Conservation (phyloP, 1,140 invertebrate species). For the Arctopsyche grandis region DNA sequence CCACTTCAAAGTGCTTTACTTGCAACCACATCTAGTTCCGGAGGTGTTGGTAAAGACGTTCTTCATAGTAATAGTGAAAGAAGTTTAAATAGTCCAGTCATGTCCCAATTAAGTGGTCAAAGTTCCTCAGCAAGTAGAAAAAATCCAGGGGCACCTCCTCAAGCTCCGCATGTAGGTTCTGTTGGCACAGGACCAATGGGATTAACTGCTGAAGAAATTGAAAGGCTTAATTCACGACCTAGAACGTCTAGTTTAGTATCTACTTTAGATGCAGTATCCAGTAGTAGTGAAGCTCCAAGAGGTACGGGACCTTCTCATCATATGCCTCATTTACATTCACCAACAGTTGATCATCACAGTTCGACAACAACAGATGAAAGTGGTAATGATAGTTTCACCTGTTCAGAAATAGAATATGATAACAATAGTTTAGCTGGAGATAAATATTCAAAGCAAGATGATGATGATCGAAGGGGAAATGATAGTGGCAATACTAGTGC, state of each 20-base stretch:
- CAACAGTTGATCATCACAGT: slow-evolving; percentile 78
- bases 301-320: slow-evolving; percentile 73
- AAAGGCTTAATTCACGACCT: slow-evolving; percentile 87
- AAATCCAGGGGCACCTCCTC: slow-evolving; percentile 70
- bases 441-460: slow-evolving; percentile 81
- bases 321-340: slow-evolving; percentile 73
- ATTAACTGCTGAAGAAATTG: slow-evolving; percentile 91
- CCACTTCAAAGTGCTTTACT: slow-evolving; percentile 87
- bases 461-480: slow-evolving; percentile 70
- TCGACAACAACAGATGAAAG: slow-evolving; percentile 93
- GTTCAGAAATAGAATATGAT: slow-evolving; percentile 97
- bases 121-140: slow-evolving; percentile 80
- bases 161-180: slow-evolving; percentile 70
- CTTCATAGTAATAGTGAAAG: slow-evolving; percentile 89
- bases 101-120: slow-evolving; percentile 87
- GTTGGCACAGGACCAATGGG: slow-evolving; percentile 77
- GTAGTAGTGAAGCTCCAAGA: slow-evolving; percentile 84
- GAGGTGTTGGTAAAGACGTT: slow-evolving; percentile 83
- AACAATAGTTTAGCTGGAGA: slow-evolving; percentile 85
- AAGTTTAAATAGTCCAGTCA: slow-evolving; percentile 89
- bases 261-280: slow-evolving; percentile 91
- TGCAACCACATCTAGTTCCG: slow-evolving; percentile 87
- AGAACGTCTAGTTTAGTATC: slow-evolving; percentile 89
- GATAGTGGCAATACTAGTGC: slow-evolving; percentile 68
- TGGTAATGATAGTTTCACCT: slow-evolving; percentile 97